Evolutionary conservation across 1,140 invertebrate genomes (phyloP), one percentile per base, ranked within the genome.

Genomic region (Trachymyrmex septentrionalis): DNA sequence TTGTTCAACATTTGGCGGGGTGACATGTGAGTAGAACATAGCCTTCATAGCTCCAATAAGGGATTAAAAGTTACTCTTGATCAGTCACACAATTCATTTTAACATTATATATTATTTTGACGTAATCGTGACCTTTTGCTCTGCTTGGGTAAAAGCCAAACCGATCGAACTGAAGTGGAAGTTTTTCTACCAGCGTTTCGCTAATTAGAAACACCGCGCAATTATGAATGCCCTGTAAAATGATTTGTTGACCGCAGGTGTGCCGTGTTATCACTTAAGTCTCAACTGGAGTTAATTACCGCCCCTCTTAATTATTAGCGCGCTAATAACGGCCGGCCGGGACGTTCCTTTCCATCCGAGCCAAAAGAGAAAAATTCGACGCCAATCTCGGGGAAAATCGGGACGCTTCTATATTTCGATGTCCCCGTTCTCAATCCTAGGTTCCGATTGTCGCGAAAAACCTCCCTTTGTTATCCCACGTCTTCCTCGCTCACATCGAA

Each of bases 271-370:
- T 88, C 94, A 91, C 85, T 66, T 80, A 53, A 63, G 81, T 91
- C 92, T 91, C 50, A 94, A 95, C 90, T 88, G 69, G 76, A 91
- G 93, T 94, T 94, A 94, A 95, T 95, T 94, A 86, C 86, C 90
- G 90, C 81, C 73, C 50, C 21, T 64, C 89, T 92, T 88, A 92
- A 85, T 91, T 90, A 90, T 88, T 89, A 50, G 2, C 59, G 19
- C 16, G 67, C 34, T 71, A 63, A 64, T 59, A 30, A 78, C 64
- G 12, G 50, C 3, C 63, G 34, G 30, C 12, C 21, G 14, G 24
- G 12, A 55, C 6, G 48, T 12, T 48, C 63, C 57, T 69, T 57
- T 67, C 59, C 44, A n/a, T 63, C 66, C 34, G n/a, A 34, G 24
- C 14, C n/a, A n/a, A n/a, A n/a, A n/a, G n/a, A n/a, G n/a, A 21